Evolutionary conservation across 2,888 invertebrate species (phyloP).

Genomic region (Agapostemon virescens): DNA sequence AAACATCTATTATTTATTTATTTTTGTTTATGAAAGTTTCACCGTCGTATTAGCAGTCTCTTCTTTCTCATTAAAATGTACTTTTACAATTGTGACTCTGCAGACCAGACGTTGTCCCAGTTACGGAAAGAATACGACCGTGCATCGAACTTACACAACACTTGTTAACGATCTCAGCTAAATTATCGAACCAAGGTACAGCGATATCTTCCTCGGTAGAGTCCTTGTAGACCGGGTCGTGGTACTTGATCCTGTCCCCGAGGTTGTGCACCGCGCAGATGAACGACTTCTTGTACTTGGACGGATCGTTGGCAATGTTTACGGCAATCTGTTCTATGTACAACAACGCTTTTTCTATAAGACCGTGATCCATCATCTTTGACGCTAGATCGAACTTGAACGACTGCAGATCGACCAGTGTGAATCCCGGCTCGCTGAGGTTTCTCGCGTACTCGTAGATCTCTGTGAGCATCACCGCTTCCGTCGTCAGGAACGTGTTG

Average conservation of each 20-base stretch:
- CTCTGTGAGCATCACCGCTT: slow-evolving; percentile 96
- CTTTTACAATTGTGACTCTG: no score
- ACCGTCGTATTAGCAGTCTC: no score
- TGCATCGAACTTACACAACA: slow-evolving; percentile 76
- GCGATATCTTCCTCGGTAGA: slow-evolving; percentile 81
- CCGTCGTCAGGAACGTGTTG: slow-evolving; percentile 87
- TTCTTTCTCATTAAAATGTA: no score
- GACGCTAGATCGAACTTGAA: slow-evolving; percentile 92
- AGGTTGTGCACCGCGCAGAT: slow-evolving; percentile 81
- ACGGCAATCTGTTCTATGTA: slow-evolving; percentile 91
- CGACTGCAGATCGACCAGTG: slow-evolving; percentile 86
- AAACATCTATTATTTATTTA: no score
- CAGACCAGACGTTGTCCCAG: no score
- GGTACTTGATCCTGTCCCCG: slow-evolving; percentile 86
- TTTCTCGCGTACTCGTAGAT: slow-evolving; percentile 96
- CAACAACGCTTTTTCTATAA: slow-evolving; percentile 89
- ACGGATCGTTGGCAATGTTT: slow-evolving; percentile 84
- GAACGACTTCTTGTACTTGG: slow-evolving; percentile 81
- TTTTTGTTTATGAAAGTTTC: no score
- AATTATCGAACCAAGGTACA: slow-evolving; percentile 83
- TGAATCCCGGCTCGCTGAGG: slow-evolving; percentile 88
- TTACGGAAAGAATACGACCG: no score
- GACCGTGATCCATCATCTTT: slow-evolving; percentile 89
- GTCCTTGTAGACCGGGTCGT: slow-evolving; percentile 84
- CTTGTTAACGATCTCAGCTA: slow-evolving; percentile 80